Evolutionary conservation across 2,797 vertebrate genomes (phyloP).

Genomic region (Cossypha dichroa): DNA sequence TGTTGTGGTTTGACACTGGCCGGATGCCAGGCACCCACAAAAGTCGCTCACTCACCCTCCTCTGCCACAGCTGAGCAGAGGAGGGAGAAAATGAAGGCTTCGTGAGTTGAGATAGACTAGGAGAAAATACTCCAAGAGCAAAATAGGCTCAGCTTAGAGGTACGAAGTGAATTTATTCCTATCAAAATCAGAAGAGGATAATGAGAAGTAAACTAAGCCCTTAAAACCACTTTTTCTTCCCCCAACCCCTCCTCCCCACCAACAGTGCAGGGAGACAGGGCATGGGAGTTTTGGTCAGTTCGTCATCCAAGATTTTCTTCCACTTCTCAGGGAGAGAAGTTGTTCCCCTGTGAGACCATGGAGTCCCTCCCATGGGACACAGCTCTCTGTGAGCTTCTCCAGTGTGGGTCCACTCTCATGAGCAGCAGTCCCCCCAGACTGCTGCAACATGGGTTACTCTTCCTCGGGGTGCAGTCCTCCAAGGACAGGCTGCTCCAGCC

Average conservation of each 20-base stretch:
- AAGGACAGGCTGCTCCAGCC: neutral
- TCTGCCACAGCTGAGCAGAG: neutral
- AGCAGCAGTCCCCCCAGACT: neutral
- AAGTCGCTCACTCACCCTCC: accelerated
- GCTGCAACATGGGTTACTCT: neutral
- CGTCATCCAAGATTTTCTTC: neutral
- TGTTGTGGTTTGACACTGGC: neutral
- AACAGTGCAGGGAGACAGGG: neutral
- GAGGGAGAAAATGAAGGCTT: neutral
- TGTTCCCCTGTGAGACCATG: accelerated
- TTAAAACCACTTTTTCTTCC: neutral
- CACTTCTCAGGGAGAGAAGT: neutral
- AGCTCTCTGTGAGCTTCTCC: neutral
- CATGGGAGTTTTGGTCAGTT: neutral
- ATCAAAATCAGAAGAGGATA: neutral
- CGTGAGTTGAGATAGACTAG: neutral
- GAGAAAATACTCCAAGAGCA: neutral
- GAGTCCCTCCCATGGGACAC: neutral
- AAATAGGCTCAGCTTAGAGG: accelerated
- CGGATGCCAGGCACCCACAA: accelerated
- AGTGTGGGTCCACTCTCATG: neutral
- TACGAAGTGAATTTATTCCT: neutral
- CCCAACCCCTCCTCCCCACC: accelerated
- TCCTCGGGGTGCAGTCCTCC: accelerated
- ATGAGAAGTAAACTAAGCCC: neutral